These are phyloP conservation scores for Ictalurus furcatus DNA, from an alignment of 2,113 vertebrate species.

Conservation along the genomic window DNA sequence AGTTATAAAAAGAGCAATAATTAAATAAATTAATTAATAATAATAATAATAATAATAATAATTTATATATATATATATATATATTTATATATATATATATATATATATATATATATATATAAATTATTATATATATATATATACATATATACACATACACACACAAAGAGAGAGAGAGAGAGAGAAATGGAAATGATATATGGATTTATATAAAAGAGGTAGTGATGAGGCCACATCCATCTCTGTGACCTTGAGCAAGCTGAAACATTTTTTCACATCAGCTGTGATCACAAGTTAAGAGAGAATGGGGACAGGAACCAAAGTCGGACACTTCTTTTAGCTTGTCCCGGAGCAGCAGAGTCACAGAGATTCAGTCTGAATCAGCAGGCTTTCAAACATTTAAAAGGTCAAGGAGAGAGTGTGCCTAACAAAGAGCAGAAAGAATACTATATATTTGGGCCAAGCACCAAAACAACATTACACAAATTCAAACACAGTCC, in stretches of 20 bases:
- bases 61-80: too few species aligned
- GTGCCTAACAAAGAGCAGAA: background rate
- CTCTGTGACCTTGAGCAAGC: background rate
- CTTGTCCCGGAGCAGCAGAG: background rate
- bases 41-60: too few species aligned
- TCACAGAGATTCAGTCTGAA: slow-evolving; percentile 2
- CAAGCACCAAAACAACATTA: background rate
- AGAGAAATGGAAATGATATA: background rate
- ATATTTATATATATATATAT: too few species aligned
- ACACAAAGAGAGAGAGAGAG: background rate
- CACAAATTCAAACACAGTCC: background rate
- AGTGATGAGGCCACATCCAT: background rate
- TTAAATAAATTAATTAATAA: too few species aligned
- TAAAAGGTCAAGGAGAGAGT: background rate
- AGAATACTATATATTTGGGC: slow-evolving; percentile 13
- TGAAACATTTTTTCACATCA: background rate
- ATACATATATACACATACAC: too few species aligned
- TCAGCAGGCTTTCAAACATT: background rate
- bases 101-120: too few species aligned
- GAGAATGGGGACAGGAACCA: background rate
- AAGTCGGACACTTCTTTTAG: background rate
- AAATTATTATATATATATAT: too few species aligned
- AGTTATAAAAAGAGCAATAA: background rate
- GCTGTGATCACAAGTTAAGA: background rate
- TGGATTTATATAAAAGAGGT: background rate